These are phyloP conservation scores for Asobara japonica DNA, from an alignment of 1,140 invertebrate species.

Conservation along the genomic window DNA sequence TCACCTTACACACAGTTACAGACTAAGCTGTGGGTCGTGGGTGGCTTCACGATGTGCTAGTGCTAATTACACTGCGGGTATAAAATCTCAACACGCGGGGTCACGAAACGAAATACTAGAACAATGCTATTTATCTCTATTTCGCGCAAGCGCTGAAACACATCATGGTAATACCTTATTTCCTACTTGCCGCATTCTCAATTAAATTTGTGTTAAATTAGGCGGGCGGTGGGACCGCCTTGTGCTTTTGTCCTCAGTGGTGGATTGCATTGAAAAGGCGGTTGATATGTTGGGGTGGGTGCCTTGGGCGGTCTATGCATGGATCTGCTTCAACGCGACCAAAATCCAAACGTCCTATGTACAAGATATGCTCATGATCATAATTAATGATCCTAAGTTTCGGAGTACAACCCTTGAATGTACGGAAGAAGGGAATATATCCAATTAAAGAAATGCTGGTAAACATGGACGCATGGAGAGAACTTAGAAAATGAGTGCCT, in stretches of 20 bases:
- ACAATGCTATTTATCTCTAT: not conserved
- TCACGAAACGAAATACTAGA: not conserved
- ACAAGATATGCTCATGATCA: not conserved
- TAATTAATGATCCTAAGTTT: not conserved
- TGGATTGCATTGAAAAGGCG: not conserved
- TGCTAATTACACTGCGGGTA: slow-evolving; percentile 6
- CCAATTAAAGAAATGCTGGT: no score
- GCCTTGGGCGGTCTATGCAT: not conserved
- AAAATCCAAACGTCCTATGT: not conserved
- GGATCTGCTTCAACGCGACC: not conserved
- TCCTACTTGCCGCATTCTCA: not conserved
- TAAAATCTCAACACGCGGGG: not conserved
- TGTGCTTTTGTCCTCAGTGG: not conserved
- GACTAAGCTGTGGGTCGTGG: not conserved
- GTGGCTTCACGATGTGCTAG: not conserved
- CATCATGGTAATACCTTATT: not conserved
- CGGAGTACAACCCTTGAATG: no score
- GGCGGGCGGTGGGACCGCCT: not conserved
- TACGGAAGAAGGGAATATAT: no score
- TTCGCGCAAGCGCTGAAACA: not conserved
- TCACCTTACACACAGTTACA: not conserved
- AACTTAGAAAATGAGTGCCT: no score
- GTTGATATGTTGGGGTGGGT: not conserved
- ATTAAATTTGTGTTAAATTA: not conserved
- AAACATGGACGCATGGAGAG: no score